Percentiles rank a stretch among this genome's conserved stretches.
Evolutionary conservation across 2,113 vertebrate genomes (phyloP).

Genomic region (Cyprinodon variegatus): DNA sequence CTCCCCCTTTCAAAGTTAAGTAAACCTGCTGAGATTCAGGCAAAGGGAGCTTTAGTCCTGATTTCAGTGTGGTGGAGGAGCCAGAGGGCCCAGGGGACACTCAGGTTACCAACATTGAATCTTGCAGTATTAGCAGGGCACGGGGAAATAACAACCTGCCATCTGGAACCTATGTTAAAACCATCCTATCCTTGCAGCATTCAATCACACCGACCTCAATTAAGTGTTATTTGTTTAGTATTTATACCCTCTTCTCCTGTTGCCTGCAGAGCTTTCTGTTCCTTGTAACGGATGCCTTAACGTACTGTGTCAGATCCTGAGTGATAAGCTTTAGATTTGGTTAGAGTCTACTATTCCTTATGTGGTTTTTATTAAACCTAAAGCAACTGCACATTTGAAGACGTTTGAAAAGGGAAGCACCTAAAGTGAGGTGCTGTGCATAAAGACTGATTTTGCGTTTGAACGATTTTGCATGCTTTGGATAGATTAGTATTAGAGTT

Average conservation of each 20-base stretch:
- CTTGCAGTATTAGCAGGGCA: constrained; percentile 78
- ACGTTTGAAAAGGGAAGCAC: constrained; percentile 57
- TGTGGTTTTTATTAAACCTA: constrained; percentile 59
- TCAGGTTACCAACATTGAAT: constrained; percentile 84
- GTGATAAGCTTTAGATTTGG: constrained; percentile 29
- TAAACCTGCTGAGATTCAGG: constrained; percentile 72
- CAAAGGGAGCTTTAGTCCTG: constrained; percentile 68
- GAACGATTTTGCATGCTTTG: constrained; percentile 48
- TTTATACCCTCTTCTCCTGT: constrained; percentile 63
- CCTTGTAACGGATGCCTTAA: constrained; percentile 23
- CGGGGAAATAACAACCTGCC: constrained; percentile 85
- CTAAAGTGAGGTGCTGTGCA: constrained; percentile 61
- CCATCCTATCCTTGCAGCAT: constrained; percentile 62
- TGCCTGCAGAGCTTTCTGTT: constrained; percentile 45
- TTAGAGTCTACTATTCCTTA: constrained; percentile 18
- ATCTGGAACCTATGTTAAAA: constrained; percentile 80
- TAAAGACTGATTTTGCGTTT: constrained; percentile 72
- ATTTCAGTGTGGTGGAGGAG: constrained; percentile 81
- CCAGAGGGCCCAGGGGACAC: constrained; percentile 77
- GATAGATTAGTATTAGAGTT: constrained; percentile 56
- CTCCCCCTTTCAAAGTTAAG: constrained; percentile 55
- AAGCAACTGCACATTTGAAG: constrained; percentile 57
- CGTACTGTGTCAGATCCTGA: constrained; percentile 36
- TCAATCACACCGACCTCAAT: constrained; percentile 79
- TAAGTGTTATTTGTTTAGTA: constrained; percentile 79